These are phyloP conservation scores for Rhogogaster chlorosoma DNA, from an alignment of 2,888 invertebrate species.

Conservation along the genomic window DNA sequence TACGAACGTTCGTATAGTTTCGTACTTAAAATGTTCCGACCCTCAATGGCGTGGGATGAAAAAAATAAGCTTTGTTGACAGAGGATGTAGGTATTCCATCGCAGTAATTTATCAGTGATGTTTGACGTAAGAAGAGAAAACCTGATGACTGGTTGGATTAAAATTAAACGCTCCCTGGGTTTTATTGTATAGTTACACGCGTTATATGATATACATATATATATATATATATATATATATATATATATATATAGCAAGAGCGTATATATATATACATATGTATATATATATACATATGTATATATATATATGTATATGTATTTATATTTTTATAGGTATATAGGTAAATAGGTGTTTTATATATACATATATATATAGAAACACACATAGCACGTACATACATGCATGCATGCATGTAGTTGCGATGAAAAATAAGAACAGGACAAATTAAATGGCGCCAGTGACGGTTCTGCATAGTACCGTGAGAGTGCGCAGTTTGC, in stretches of 20 bases:
- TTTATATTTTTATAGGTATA: too few species aligned
- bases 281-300: background rate
- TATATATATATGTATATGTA: background rate
- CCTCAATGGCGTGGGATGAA: slow-evolving; percentile 28
- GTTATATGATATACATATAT: background rate
- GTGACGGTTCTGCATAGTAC: slow-evolving; percentile 60
- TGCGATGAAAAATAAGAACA: slow-evolving; percentile 39
- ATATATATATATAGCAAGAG: background rate
- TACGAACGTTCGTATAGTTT: slow-evolving; percentile 21
- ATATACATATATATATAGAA: background rate
- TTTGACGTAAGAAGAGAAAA: slow-evolving; percentile 42
- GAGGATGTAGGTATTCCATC: slow-evolving; percentile 21
- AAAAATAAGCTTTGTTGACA: slow-evolving; percentile 14
- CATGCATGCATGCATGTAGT: background rate
- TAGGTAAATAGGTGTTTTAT: too few species aligned
- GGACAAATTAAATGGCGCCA: slow-evolving; percentile 49
- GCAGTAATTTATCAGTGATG: slow-evolving; percentile 10
- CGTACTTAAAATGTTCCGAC: slow-evolving; percentile 24
- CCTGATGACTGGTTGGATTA: slow-evolving; percentile 46
- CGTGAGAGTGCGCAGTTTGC: slow-evolving; percentile 61
- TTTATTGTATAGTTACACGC: slow-evolving; percentile 26
- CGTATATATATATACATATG: background rate
- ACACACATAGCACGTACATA: background rate
- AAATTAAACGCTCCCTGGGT: slow-evolving; percentile 44
- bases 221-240: background rate